Conservation (phyloP, 2,797 vertebrate genomes). For the Harpagifer antarcticus region DNA sequence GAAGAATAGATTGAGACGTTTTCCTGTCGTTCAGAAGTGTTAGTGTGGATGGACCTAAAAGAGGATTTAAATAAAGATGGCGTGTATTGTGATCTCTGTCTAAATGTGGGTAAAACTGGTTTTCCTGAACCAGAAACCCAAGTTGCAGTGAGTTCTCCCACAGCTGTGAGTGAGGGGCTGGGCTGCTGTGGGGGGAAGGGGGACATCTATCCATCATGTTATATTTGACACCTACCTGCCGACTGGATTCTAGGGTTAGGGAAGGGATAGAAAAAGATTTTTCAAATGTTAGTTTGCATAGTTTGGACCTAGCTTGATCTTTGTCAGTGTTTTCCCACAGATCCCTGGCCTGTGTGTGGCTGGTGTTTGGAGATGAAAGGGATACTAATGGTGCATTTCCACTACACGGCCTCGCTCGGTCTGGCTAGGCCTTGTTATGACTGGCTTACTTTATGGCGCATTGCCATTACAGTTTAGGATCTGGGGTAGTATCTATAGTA, state of each 20-base stretch:
- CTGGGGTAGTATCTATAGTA: too few relatives aligned
- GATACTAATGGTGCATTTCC: background rate
- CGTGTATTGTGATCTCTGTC: background rate
- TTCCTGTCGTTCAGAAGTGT: background rate
- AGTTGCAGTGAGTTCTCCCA: conserved; percentile 5
- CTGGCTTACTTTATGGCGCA: too few relatives aligned
- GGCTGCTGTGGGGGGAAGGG: conserved; percentile 30
- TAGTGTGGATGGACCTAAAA: background rate
- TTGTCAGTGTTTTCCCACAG: background rate
- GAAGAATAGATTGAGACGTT: background rate
- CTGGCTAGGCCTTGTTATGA: too few relatives aligned
- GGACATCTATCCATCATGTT: conserved; percentile 64
- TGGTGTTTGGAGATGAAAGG: background rate
- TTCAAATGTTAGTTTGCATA: background rate
- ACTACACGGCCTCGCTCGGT: too few relatives aligned
- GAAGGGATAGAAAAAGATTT: conserved; percentile 12
- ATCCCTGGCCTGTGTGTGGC: background rate
- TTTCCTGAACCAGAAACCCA: conserved; percentile 14
- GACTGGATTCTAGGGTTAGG: conserved; percentile 52
- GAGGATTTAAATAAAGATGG: background rate
- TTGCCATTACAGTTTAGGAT: too few relatives aligned
- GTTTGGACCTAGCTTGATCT: background rate
- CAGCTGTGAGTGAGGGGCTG: conserved; percentile 5
- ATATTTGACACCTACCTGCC: conserved; percentile 58
- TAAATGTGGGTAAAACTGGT: background rate